Percentiles rank a stretch among this genome's conserved stretches.
These are phyloP conservation scores for Orchestes rusci DNA, from an alignment of 2,888 invertebrate species.

Conservation along the genomic window DNA sequence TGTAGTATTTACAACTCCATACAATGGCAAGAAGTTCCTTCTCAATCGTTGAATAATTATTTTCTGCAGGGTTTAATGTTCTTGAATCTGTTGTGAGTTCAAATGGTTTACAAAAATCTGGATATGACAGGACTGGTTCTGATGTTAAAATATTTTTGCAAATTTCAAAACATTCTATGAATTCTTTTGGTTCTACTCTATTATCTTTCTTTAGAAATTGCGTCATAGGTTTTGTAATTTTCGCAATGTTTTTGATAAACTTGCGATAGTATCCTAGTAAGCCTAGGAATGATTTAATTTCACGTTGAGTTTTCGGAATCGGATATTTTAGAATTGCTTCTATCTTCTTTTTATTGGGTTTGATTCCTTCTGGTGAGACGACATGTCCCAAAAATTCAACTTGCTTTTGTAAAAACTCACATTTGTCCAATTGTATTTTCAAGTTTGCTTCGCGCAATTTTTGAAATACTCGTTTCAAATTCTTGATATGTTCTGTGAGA, in stretches of 20 bases:
- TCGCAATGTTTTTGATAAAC: constrained; percentile 13
- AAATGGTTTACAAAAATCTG: neutral
- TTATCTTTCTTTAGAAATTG: constrained; percentile 19
- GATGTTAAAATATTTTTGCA: constrained; percentile 1
- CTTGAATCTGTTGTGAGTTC: neutral
- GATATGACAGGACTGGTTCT: neutral
- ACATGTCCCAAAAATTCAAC: constrained; percentile 24
- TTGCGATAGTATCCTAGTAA: no score
- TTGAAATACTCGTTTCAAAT: constrained; percentile 14
- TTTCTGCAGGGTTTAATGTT: constrained; percentile 18
- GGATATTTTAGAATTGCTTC: constrained; percentile 19
- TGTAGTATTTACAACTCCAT: constrained; percentile 4
- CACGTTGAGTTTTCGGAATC: constrained; percentile 10
- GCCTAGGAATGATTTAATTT: constrained; percentile 20
- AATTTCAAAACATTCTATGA: constrained; percentile 11
- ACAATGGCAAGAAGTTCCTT: constrained; percentile 3
- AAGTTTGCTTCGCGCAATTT: constrained; percentile 11
- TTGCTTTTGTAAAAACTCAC: constrained; percentile 17
- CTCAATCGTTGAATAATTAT: constrained; percentile 1
- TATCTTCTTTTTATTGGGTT: constrained; percentile 21
- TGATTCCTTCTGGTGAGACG: constrained; percentile 25
- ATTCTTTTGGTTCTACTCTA: constrained; percentile 13
- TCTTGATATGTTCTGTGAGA: constrained; percentile 13
- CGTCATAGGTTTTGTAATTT: constrained; percentile 16
- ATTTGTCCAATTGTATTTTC: constrained; percentile 26